Conservation (phyloP, 2,113 vertebrate species). For the Spizaetus ornatus region DNA sequence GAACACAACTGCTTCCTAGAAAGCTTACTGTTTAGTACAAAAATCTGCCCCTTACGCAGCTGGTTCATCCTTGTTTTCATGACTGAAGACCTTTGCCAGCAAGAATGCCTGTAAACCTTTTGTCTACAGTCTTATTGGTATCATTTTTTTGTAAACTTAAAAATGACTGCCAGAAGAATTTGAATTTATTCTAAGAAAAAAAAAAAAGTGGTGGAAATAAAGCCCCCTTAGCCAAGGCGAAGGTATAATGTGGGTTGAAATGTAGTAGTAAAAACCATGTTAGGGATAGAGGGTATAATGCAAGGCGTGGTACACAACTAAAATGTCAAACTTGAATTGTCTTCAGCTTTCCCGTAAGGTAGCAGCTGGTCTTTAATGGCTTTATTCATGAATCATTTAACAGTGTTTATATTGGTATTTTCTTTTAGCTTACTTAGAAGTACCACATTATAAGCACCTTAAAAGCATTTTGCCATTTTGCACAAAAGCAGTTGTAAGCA, state of each 20-base stretch:
- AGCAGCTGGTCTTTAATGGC: slow-evolving; percentile 32
- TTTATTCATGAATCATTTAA: slow-evolving; percentile 44
- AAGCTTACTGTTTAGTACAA: background rate
- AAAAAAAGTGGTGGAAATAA: background rate
- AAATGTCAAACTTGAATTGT: background rate
- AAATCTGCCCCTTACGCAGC: background rate
- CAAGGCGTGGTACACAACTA: background rate
- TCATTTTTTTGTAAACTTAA: background rate
- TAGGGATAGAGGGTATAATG: background rate
- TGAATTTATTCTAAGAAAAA: background rate
- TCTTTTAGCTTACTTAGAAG: slow-evolving; percentile 37
- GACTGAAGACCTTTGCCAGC: slow-evolving; percentile 2
- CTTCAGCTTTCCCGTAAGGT: slow-evolving; percentile 12
- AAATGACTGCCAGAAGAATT: background rate
- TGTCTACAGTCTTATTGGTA: background rate
- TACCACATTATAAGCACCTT: slow-evolving; percentile 49
- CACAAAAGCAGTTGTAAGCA: slow-evolving; percentile 40
- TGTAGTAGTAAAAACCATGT: background rate
- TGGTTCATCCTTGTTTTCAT: slow-evolving; percentile 2
- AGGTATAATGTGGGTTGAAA: background rate
- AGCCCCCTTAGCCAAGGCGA: background rate
- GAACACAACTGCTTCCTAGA: slow-evolving; percentile 18
- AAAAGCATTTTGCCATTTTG: slow-evolving; percentile 63
- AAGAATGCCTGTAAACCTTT: background rate
- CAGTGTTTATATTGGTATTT: slow-evolving; percentile 24